Evolutionary conservation across 2,797 vertebrate species (phyloP).

Genomic region (Cichlasoma orientale): DNA sequence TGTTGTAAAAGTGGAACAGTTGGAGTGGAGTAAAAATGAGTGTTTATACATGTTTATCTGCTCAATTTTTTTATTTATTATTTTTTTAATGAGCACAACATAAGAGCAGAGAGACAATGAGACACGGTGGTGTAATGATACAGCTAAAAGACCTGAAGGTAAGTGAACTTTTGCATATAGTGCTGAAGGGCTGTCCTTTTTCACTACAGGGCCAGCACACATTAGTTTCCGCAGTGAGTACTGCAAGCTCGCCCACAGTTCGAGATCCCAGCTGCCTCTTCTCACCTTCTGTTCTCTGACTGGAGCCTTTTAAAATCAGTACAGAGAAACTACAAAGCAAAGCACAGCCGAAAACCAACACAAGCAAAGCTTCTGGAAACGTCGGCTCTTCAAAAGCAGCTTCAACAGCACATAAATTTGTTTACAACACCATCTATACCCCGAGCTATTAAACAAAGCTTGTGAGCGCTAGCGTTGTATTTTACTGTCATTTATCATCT

Average conservation of each 20-base stretch:
- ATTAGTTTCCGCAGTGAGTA: neutral
- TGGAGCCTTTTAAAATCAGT: constrained; percentile 35
- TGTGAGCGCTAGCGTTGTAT: neutral
- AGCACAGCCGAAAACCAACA: constrained; percentile 14
- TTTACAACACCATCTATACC: constrained; percentile 12
- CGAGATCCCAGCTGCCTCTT: constrained; percentile 14
- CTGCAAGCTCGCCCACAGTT: constrained; percentile 27
- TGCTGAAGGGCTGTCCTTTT: constrained; percentile 6
- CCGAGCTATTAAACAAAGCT: neutral
- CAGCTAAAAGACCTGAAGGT: neutral
- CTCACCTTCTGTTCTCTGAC: constrained; percentile 45
- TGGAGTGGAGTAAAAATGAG: neutral
- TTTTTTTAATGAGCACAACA: neutral
- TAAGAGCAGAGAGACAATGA: neutral
- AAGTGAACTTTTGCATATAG: neutral
- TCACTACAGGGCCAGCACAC: neutral
- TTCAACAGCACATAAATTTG: neutral
- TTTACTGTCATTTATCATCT: constrained; percentile 4
- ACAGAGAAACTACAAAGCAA: constrained; percentile 24
- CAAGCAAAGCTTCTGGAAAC: constrained; percentile 22
- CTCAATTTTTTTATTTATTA: no score
- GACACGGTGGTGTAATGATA: neutral
- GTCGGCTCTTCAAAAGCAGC: constrained; percentile 22
- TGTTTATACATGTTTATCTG: neutral
- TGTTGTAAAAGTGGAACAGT: neutral